Percentiles rank a stretch among this genome's conserved stretches.
Evolutionary conservation across 2,888 invertebrate species (phyloP).

Genomic region (Carcina quercana): DNA sequence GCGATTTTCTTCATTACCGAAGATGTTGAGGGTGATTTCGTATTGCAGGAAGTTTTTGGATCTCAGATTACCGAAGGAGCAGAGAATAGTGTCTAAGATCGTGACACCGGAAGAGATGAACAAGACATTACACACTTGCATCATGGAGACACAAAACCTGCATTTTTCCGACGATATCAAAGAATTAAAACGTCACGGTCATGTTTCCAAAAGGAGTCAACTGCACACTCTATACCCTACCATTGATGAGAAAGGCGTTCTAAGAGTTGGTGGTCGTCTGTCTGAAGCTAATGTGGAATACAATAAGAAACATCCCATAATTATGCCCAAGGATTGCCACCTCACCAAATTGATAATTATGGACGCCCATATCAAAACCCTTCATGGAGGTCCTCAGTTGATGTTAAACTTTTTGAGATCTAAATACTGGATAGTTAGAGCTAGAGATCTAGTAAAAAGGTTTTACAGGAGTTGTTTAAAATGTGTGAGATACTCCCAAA

Average conservation of each 20-base stretch:
- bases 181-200: not conserved
- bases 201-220: not conserved
- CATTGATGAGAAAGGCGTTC: not conserved
- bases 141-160: not conserved
- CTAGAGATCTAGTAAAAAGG: constrained; percentile 5
- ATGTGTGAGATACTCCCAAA: constrained; percentile 11
- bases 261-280: constrained; percentile 2
- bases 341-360: constrained; percentile 11
- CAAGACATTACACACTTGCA: not conserved
- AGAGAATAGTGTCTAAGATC: not conserved
- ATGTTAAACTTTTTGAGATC: constrained; percentile 14
- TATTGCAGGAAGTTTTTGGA: constrained; percentile 1
- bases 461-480: constrained; percentile 10
- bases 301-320: constrained; percentile 13
- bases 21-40: not conserved
- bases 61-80: not conserved
- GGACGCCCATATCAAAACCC: constrained; percentile 15
- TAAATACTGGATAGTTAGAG: constrained; percentile 9
- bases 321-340: constrained; percentile 9
- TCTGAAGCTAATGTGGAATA: not conserved
- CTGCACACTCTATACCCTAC: not conserved
- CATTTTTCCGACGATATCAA: not conserved
- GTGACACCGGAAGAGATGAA: not conserved
- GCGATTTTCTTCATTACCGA: constrained; percentile 1
- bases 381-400: constrained; percentile 18